Conservation (phyloP, 2,113 vertebrate species). For the Eubucco bourcierii region DNA sequence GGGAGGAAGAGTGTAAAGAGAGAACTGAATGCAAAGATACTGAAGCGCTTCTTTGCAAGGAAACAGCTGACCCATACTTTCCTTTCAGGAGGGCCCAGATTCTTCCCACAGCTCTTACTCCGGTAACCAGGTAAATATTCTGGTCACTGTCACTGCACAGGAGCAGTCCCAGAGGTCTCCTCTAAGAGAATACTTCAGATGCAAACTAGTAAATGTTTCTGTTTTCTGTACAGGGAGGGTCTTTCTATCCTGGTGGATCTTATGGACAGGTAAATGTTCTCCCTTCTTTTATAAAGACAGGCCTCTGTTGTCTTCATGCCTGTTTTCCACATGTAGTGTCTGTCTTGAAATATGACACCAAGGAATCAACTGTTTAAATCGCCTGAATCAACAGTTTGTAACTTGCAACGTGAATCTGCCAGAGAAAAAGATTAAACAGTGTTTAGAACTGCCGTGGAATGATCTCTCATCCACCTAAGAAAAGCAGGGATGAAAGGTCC, state of each 20-base stretch:
- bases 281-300: background rate
- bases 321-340: too few species aligned
- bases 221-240: background rate
- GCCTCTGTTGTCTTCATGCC: background rate
- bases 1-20: background rate
- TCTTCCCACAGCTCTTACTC: slow-evolving; percentile 16
- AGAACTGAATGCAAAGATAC: rapidly evolving
- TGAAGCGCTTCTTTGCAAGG: background rate
- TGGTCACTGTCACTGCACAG: background rate
- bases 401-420: too few species aligned
- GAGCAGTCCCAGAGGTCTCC: background rate
- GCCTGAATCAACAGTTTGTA: too few species aligned
- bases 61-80: background rate
- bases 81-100: background rate
- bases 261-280: background rate
- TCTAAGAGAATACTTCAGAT: background rate
- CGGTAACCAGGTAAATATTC: slow-evolving; percentile 16
- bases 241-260: background rate
- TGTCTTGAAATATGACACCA: too few species aligned
- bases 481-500: background rate
- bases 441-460: background rate
- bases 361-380: too few species aligned
- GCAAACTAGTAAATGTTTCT: rapidly evolving
- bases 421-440: background rate
- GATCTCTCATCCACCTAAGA: background rate